phyloP scores from a whole-genome alignment of 2,797 vertebrate genomes.

The Neopelma chrysocephalum region DNA sequence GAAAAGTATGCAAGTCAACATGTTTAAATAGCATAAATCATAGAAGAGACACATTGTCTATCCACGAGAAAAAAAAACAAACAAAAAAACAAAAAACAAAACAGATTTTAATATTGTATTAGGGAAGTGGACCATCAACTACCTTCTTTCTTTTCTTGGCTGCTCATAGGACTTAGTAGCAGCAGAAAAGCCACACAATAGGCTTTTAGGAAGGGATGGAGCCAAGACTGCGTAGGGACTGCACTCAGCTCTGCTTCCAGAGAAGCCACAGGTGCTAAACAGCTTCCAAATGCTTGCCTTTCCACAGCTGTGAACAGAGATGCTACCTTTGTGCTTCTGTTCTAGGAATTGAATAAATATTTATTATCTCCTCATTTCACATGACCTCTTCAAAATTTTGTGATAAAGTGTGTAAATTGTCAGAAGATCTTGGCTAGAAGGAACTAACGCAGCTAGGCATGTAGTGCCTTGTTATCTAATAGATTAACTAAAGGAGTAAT shows the following conservation, averaged over 20 bases:
- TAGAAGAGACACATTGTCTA: not conserved
- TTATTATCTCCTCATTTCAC: not conserved
- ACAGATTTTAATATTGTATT: not conserved
- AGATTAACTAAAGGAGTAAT: not conserved
- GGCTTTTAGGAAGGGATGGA: not conserved
- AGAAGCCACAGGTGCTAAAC: not conserved
- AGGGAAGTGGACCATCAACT: not conserved
- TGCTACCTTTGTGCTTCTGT: not conserved
- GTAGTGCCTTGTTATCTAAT: not conserved
- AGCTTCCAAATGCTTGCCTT: not conserved
- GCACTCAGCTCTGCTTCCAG: not conserved
- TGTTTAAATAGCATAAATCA: not conserved
- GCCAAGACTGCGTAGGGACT: not conserved
- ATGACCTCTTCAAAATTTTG: not conserved
- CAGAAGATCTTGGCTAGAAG: not conserved
- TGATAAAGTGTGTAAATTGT: not conserved
- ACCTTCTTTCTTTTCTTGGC: not conserved
- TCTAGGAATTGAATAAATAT: not conserved
- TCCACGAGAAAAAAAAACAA: not conserved
- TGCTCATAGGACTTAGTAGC: not conserved
- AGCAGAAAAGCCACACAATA: not conserved
- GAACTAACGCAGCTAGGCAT: not conserved
- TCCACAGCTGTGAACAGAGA: not conserved
- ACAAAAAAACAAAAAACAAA: too few relatives aligned
- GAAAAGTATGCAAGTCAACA: not conserved